Evolutionary conservation across 1,140 invertebrate genomes (phyloP), one percentile per base, ranked within the genome.

Genomic region (Drosophila guanche): DNA sequence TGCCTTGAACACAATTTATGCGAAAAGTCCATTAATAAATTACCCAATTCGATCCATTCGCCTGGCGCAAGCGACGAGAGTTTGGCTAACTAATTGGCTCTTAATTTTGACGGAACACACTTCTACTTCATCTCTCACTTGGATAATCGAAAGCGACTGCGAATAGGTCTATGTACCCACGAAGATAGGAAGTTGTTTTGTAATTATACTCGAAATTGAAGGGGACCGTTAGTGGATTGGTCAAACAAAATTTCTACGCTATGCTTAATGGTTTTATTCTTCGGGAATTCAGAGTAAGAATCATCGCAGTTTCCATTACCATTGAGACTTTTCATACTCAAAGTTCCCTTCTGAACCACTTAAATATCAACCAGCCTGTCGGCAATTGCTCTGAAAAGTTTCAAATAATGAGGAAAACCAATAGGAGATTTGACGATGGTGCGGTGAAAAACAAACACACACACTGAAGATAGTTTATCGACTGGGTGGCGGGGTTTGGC

Each of bases 11-110:
- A 70, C 59, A 63, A 74, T 74, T 59, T 75, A 79, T 79, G 69
- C 48, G 60, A 71, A 58, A 67, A 55, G 22, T 23, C 76, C 86
- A 80, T 85, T 85, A 86, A 85, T 85, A 85, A 85, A 85, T 86
- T 73, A 69, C 48, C 37, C 16, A 48, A 57, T 47, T 27, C 59
- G 61, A 84, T 85, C 79, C 85, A 85, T 79, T 57, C 56, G 25
- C 16, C n/a, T 16, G 14, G 45, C 8, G 5, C 16, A 45, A 66
- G 40, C 63, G 46, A 63, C 68, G 68, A 83, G 67, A 69, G 61
- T 68, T 56, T 14, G 22, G 46, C 7, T 52, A 43, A 29, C 46
- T 59, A 58, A 63, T 62, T 53, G 57, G 43, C 48, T 46, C 25
- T 58, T 46, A 74, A 69, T 73, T 77, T 29, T 69, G 12, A 14